Evolutionary conservation across 2,113 vertebrate species (phyloP), one percentile per base, ranked within the genome.

Genomic region (Oreochromis tanganicae): DNA sequence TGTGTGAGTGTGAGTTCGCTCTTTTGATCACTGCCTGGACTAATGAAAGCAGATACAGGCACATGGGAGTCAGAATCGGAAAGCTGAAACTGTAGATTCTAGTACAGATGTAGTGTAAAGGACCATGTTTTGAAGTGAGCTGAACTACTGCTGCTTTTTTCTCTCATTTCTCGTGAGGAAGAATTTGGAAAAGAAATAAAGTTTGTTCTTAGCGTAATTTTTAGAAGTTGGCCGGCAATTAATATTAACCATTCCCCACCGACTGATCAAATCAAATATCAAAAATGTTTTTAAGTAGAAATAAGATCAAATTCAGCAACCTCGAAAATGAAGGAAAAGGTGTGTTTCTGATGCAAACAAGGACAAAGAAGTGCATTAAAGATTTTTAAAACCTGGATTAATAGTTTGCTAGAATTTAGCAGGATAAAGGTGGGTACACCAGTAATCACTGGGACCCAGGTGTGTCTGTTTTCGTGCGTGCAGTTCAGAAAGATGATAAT

Each of bases 11-110:
- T 59, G 90, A 90, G 90, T 91, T 93, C 14, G 85, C 50, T 89
- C 92, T 91, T 96, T 94, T 95, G 94, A 96, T 95, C 86, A 81
- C 84, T 82, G 92, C 80, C 61, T 57, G 82, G 75, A 81, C 89
- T 94, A 95, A 95, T 93, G 92, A 95, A 94, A 93, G 92, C 87
- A 71, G 83, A 93, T 80, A 68, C 29, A 71, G 56, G 82, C 91
- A 81, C 87, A 80, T 50, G 92, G 91, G 92, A 93, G 73, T 83
- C 87, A 27, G 91, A 86, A 52, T 9, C 19, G 50, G 19, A 71
- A 41, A 81, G 85, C 27, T 88, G 54, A 75, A 93, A 27, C 80
- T 83, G 55, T 54, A 89, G 82, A 88, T 87, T 85, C 56, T 32
- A 2, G 71, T 73, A 5, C 83, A 84, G 75, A 88, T 63, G 59